Percentiles rank a stretch among this genome's conserved stretches.
phyloP scores from a whole-genome alignment of 1,140 invertebrate species.

The Zaprionus vittiger region DNA sequence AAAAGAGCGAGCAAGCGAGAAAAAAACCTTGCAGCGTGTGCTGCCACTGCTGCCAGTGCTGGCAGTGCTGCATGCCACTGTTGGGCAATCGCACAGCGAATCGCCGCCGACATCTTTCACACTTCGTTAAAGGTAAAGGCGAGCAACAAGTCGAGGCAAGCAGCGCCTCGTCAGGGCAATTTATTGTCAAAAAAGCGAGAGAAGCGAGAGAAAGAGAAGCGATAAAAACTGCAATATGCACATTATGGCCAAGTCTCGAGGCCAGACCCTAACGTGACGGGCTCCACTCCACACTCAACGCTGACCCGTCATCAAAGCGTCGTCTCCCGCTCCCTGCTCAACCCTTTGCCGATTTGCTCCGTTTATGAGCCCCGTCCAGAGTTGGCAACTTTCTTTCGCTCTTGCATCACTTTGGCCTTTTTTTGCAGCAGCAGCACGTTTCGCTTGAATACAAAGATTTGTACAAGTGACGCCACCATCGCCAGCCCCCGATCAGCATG shows the following conservation, averaged over 20 bases:
- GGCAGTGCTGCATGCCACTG: slow-evolving; percentile 53
- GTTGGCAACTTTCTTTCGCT: slow-evolving; percentile 69
- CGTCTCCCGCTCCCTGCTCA: slow-evolving; percentile 4
- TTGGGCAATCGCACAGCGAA: slow-evolving; percentile 74
- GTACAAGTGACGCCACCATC: slow-evolving; percentile 65
- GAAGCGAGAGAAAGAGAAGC: slow-evolving; percentile 30
- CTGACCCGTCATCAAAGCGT: slow-evolving; percentile 34
- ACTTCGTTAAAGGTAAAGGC: slow-evolving; percentile 77
- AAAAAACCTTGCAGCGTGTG: slow-evolving; percentile 68
- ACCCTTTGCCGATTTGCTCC: slow-evolving; percentile 48
- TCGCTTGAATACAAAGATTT: slow-evolving; percentile 76
- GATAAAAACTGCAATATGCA: slow-evolving; percentile 75
- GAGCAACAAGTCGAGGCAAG: slow-evolving; percentile 36
- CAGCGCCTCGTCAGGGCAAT: slow-evolving; percentile 44
- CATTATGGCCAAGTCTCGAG: slow-evolving; percentile 62
- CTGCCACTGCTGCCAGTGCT: slow-evolving; percentile 31
- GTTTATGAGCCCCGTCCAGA: slow-evolving; percentile 58
- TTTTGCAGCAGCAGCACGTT: slow-evolving; percentile 58
- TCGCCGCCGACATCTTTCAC: slow-evolving; percentile 78
- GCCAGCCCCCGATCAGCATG: slow-evolving; percentile 33
- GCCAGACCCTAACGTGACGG: slow-evolving; percentile 70
- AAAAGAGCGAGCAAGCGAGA: slow-evolving; percentile 22
- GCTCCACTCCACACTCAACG: slow-evolving; percentile 29
- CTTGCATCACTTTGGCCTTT: slow-evolving; percentile 58
- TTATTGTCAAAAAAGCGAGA: slow-evolving; percentile 25